Base-by-base conservation (phyloP, 2,113 vertebrate genomes). In the Psittacula cyanocephala region DNA sequence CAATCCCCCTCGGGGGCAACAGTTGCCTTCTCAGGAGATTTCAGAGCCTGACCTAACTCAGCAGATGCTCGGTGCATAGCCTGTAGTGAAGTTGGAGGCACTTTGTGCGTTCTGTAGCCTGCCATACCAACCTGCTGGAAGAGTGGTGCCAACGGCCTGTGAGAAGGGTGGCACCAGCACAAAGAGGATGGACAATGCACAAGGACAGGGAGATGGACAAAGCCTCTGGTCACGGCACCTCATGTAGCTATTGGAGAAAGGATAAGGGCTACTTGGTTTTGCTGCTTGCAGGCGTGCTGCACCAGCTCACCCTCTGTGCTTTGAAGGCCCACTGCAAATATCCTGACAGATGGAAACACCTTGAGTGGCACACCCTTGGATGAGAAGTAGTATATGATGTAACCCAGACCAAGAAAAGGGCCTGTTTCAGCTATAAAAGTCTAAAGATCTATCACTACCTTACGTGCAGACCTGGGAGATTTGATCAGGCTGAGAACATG, bases 31-130 rank as follows among this genome's bases (percentile, higher is more conserved):
- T 65, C 55, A 50, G 89, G 91, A 89, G 91, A 25, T 57, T 35
- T 55, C 78, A 63, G 84, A 76, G 88, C 79, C 88, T 91, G 84
- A 81, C 69, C 77, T 59, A 44, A 57, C 83, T 86, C 84, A 84
- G 88, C 93, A 84, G 82, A 55, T 57, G 89, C 72, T 80, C 1
- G 13, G 81, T 96, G 96, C 96, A 96, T 97, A 96, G 94, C 89
- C 94, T 90, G 93, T 93, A 95, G 92, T 84, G 93, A 85, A 92
- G 88, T 80, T 89, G 95, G 96, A 97, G 96, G 96, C 95, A 96
- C 96, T 97, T 96, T 92, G 92, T 93, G 94, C 93, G 4, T 96
- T 95, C 93, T 93, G 52, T 92, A 81, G 86, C 94, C 84, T 69
- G 86, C 89, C 67, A 24, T 25, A 70, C 68, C 70, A 68, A 55